Conservation (phyloP, 1,140 invertebrate genomes). For the Bombus huntii region DNA sequence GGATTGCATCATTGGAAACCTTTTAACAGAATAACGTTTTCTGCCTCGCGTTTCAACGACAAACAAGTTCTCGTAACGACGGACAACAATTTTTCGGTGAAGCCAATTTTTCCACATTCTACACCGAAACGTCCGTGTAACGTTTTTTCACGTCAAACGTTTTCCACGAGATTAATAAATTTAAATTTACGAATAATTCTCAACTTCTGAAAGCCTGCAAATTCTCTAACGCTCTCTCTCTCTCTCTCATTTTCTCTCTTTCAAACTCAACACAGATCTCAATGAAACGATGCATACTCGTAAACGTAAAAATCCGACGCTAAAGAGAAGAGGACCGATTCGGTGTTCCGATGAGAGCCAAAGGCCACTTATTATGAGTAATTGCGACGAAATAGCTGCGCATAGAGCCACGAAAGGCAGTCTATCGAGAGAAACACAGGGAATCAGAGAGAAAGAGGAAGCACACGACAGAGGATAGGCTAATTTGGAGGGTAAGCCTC, state of each 20-base stretch:
- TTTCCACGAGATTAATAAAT: not conserved
- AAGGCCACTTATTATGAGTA: not conserved
- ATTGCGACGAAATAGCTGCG: not conserved
- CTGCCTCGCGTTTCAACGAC: no score
- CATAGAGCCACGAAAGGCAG: not conserved
- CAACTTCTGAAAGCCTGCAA: no score
- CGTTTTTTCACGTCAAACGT: not conserved
- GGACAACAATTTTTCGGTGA: not conserved
- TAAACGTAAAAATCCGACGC: no score
- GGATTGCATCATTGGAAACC: not conserved
- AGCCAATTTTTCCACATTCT: not conserved
- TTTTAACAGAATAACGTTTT: not conserved
- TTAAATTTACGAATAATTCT: not conserved
- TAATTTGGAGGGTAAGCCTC: conserved; percentile 42
- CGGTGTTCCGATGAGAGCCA: no score
- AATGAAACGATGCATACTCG: no score
- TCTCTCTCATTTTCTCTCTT: no score
- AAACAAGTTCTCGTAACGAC: not conserved
- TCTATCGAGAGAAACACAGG: not conserved
- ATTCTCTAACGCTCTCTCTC: no score
- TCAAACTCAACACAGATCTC: no score
- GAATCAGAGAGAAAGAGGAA: not conserved
- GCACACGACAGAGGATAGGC: not conserved
- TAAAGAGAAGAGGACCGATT: no score
- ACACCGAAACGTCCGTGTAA: no score